phyloP scores from a whole-genome alignment of 2,113 vertebrate species.

The Eulacestoma nigropectus region DNA sequence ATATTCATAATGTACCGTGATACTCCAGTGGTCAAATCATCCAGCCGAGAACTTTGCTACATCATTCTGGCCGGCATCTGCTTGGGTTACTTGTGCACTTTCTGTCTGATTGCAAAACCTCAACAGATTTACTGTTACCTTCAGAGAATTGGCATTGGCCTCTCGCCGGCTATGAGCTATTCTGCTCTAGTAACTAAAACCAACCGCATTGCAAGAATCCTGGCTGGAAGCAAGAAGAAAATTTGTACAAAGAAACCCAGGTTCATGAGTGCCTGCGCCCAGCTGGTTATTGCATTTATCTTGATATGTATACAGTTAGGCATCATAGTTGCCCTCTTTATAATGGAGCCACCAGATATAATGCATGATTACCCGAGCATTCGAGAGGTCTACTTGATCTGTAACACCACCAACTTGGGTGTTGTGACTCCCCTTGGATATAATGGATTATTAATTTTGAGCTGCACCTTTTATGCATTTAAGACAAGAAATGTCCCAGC shows the following conservation, averaged over 20 bases:
- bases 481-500: constrained; percentile 98
- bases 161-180: constrained; percentile 98
- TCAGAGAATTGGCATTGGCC: constrained; percentile 91
- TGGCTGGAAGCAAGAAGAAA: constrained; percentile 99
- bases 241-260: constrained; percentile 98
- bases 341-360: constrained; percentile 92
- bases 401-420: constrained; percentile 93
- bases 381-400: constrained; percentile 95
- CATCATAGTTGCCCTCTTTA: constrained; percentile 94
- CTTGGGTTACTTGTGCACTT: constrained; percentile 96
- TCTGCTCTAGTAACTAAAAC: constrained; percentile 98
- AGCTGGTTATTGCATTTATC: constrained; percentile 93
- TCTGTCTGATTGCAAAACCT: constrained; percentile 93
- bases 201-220: constrained; percentile 95
- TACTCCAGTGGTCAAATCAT: constrained; percentile 97
- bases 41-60: constrained; percentile 95
- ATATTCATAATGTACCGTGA: constrained; percentile 94
- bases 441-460: constrained; percentile 94
- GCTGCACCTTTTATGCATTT: constrained; percentile 98
- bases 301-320: constrained; percentile 93
- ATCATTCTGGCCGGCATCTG: constrained; percentile 96
- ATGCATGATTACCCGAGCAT: constrained; percentile 96
- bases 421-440: constrained; percentile 96
- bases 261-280: constrained; percentile 98
- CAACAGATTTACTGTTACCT: constrained; percentile 92